Conservation (phyloP, 2,888 invertebrate genomes). For the Ditula angustiorana region DNA sequence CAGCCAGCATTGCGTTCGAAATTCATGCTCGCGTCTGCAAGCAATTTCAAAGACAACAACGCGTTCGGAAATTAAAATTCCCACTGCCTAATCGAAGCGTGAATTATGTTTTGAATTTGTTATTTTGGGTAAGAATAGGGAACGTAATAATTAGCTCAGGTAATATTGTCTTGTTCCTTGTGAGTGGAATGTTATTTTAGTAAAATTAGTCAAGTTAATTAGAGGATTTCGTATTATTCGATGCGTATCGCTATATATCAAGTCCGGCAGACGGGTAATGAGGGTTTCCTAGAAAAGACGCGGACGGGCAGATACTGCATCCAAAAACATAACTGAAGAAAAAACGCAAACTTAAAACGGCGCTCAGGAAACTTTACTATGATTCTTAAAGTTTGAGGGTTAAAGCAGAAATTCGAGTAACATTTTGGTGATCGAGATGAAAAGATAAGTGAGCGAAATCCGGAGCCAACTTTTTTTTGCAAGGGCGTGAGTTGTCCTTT, state of each 20-base stretch:
- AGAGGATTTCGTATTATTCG: constrained; percentile 44
- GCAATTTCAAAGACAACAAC: constrained; percentile 6
- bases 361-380: background rate
- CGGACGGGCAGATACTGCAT: constrained; percentile 54
- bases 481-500: constrained; percentile 50
- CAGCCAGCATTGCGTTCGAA: constrained; percentile 19
- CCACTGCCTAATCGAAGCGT: background rate
- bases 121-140: constrained; percentile 6
- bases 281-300: constrained; percentile 68
- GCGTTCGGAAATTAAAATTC: background rate
- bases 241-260: constrained; percentile 57
- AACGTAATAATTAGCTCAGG: background rate
- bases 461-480: constrained; percentile 57
- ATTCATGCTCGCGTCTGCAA: background rate
- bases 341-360: constrained; percentile 43
- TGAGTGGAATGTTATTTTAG: constrained; percentile 30
- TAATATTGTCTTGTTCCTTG: background rate
- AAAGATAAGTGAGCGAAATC: constrained; percentile 41
- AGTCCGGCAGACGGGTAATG: constrained; percentile 55
- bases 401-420: background rate
- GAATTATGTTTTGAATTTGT: constrained; percentile 20
- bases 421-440: constrained; percentile 9
- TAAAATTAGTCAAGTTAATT: constrained; percentile 37
- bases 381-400: background rate
- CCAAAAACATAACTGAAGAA: constrained; percentile 53